Conservation (phyloP, 2,888 invertebrate species). For the Ligdia adustata region DNA sequence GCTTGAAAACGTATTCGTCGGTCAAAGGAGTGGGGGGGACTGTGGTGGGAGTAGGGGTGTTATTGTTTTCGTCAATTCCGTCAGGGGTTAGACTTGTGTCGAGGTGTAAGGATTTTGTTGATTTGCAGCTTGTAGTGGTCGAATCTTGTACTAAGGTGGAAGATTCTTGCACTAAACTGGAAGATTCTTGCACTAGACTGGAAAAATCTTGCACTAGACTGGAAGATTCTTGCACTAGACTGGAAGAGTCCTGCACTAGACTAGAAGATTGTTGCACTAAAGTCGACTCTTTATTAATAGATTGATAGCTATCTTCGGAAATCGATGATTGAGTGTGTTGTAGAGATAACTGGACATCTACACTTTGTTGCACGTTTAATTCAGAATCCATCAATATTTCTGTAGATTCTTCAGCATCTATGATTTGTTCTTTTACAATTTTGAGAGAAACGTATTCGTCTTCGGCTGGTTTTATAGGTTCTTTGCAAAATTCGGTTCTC, state of each 20-base stretch:
- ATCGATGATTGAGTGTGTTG: too few relatives aligned
- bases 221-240: neutral
- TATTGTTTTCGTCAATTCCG: slow-evolving; percentile 42
- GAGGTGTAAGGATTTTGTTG: slow-evolving; percentile 13
- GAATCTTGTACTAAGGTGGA: neutral
- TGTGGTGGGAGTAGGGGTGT: slow-evolving; percentile 58
- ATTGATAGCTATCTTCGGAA: neutral
- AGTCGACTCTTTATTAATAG: slow-evolving; percentile 4
- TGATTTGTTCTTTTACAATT: slow-evolving; percentile 29
- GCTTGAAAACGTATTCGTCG: slow-evolving; percentile 72
- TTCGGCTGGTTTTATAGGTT: slow-evolving; percentile 24
- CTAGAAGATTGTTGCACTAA: neutral
- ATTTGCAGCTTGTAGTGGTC: neutral
- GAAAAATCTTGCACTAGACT: neutral
- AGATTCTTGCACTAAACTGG: slow-evolving; percentile 6
- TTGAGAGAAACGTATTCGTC: slow-evolving; percentile 33
- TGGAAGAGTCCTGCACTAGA: neutral
- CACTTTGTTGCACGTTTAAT: slow-evolving; percentile 24
- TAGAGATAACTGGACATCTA: slow-evolving; percentile 19
- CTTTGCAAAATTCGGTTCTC: slow-evolving; percentile 30
- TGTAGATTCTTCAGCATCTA: slow-evolving; percentile 18
- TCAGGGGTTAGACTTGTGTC: slow-evolving; percentile 35
- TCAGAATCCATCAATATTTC: slow-evolving; percentile 29
- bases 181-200: neutral
- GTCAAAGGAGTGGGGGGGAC: slow-evolving; percentile 69